Base-by-base conservation (phyloP, 1,140 invertebrate genomes). In the Monomorium pharaonis region DNA sequence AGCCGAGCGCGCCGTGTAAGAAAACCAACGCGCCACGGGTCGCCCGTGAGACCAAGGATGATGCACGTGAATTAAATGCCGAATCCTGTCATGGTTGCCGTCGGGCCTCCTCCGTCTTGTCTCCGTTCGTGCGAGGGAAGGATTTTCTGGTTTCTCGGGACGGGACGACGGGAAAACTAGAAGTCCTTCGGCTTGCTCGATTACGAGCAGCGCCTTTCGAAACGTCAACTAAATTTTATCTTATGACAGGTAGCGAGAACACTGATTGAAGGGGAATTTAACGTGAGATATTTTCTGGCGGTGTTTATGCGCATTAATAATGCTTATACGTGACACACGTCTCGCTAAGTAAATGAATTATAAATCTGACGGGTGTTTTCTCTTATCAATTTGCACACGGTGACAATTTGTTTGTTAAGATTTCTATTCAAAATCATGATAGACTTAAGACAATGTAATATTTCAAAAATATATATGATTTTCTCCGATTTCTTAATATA, bases 11-110 rank as follows among this genome's bases (percentile, higher is more conserved):
- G 51, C 54, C 56, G 60, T 74, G 80, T 86, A 67, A 42, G 51
- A 67, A 67, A 69, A 47, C 12, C 44, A 74, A 47, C 37, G 47
- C 42, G 67, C n/a, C 69, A 72, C 49, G 37, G 83, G 24, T 33
- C 58, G 83, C 67, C 67, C 75, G 58, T 85, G 83, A 67, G 54
- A 81, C 51, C 84, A 51, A 54, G 33, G 49, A 63, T 72, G 65
- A 37, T 62, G n/a, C n/a, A n/a, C 77, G 56, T 51, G 62, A 58
- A 81, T n/a, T 72, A 51, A 81, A 69, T 58, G n/a, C 18, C 72
- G 18, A 84, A 49, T 47, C 60, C 14, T 44, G n/a, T 58, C 84
- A 85, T 56, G 70, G 44, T 76, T 74, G 49, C 42, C 75, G 84
- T 69, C 47, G 74, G 75, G 9, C 30, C 21, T 42, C 4, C 44